phyloP scores from a whole-genome alignment of 2,797 vertebrate genomes.

The Myoxocephalus aenaeus region DNA sequence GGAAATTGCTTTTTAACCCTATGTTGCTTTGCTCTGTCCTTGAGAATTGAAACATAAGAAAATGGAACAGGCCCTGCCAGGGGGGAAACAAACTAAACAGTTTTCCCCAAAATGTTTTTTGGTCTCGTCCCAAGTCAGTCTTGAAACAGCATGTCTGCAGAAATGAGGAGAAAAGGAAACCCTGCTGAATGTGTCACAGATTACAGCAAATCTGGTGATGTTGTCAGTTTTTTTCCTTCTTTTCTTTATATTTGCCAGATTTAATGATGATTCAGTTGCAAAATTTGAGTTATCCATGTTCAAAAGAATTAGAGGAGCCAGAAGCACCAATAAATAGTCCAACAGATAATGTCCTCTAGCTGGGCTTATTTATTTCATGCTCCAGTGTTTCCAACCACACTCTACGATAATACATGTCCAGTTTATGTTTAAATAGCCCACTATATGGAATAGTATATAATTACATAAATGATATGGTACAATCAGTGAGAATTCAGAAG shows the following conservation, averaged over 20 bases:
- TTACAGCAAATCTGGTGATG: conserved; percentile 54
- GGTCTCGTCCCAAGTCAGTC: conserved; percentile 33
- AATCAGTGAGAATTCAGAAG: conserved; percentile 30
- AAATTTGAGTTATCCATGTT: conserved; percentile 74
- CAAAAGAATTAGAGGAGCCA: conserved; percentile 69
- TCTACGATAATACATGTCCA: conserved; percentile 46
- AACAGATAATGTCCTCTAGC: conserved; percentile 76
- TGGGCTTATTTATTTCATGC: conserved; percentile 71
- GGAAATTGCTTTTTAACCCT: conserved; percentile 86
- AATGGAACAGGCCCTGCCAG: conserved; percentile 46
- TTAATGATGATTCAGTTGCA: conserved; percentile 70
- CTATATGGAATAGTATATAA: conserved; percentile 55
- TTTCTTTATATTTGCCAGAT: conserved; percentile 51
- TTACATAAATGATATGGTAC: conserved; percentile 60
- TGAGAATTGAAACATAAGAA: conserved; percentile 72
- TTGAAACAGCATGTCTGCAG: conserved; percentile 40
- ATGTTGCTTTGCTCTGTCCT: conserved; percentile 58
- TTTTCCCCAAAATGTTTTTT: conserved; percentile 40
- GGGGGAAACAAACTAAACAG: not conserved
- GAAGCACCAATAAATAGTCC: conserved; percentile 72
- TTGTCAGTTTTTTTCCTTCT: conserved; percentile 29
- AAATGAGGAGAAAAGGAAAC: conserved; percentile 39
- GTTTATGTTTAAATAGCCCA: conserved; percentile 53
- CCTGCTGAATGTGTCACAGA: conserved; percentile 50
- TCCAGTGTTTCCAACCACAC: conserved; percentile 47